These are phyloP conservation scores for Aleadryas rufinucha DNA, from an alignment of 2,113 vertebrate genomes.

Conservation along the genomic window DNA sequence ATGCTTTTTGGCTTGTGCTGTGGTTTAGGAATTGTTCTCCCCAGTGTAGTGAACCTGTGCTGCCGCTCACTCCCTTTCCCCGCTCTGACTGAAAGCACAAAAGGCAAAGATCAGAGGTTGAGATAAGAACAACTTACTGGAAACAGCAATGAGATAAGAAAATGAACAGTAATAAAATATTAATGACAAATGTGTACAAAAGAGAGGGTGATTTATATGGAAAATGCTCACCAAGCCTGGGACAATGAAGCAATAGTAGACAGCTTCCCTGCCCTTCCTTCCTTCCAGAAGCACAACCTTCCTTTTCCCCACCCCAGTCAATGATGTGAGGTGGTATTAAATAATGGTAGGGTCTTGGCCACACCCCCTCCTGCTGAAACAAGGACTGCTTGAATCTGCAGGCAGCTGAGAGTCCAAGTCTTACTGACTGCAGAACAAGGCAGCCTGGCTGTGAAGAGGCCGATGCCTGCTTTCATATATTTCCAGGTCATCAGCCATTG, in stretches of 20 bases:
- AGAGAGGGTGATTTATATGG: not conserved
- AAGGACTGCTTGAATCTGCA: not conserved
- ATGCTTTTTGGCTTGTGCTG: not conserved
- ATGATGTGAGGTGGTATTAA: not conserved
- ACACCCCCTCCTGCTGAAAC: not conserved
- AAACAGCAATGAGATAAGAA: not conserved
- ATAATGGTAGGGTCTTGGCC: not conserved
- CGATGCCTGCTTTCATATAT: not conserved
- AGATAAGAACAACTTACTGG: not conserved
- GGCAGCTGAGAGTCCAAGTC: not conserved
- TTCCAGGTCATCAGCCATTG: not conserved
- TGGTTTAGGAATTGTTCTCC: not conserved
- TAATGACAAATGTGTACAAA: not conserved
- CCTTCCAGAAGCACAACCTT: not conserved
- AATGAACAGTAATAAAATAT: not conserved
- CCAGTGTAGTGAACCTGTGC: not conserved
- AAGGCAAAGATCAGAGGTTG: not conserved
- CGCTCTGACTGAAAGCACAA: fast-evolving
- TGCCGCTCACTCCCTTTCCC: fast-evolving
- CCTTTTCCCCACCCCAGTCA: not conserved
- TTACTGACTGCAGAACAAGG: not conserved
- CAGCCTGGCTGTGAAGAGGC: not conserved
- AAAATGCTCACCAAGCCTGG: not conserved
- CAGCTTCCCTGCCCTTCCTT: fast-evolving
- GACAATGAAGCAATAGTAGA: not conserved